Base-by-base conservation (phyloP, 2,113 vertebrate genomes). In the Rattus rattus region DNA sequence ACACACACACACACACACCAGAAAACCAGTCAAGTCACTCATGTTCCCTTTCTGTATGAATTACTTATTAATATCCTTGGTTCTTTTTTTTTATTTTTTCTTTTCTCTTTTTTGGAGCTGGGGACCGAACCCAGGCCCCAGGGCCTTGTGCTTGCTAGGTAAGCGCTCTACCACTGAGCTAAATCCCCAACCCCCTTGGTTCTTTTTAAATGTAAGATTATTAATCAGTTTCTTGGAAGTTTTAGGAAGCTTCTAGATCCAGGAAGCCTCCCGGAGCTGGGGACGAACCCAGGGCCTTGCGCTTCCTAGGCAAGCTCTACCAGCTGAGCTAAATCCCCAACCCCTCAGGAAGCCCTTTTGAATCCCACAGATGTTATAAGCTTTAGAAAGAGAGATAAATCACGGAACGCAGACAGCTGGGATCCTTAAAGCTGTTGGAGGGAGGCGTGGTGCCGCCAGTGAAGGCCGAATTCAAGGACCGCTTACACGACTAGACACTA, bases 231-330 rank as follows among this genome's bases (percentile, higher is more conserved):
- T 94, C 70, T 87, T 39, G 22, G 52, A 5, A 5, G 4, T 84
- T 93, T 90, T 59, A 73, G 81, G 72, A 96, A 94, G 24, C 84
- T 86, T 89, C 49, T 84, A 52, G 59, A 30, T 80, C 26, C 80
- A 86, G 30, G 88, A 59, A 63, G 69, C 30, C 33, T n/a, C n/a
- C n/a, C n/a, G n/a, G n/a, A n/a, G n/a, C n/a, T n/a, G n/a, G n/a
- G n/a, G n/a, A n/a, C n/a, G n/a, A n/a, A n/a, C n/a, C n/a, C n/a
- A n/a, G n/a, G n/a, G n/a, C n/a, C n/a, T n/a, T n/a, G n/a, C n/a
- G n/a, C n/a, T n/a, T n/a, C n/a, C n/a, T n/a, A n/a, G n/a, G n/a
- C n/a, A n/a, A n/a, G n/a, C n/a, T n/a, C n/a, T n/a, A n/a, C n/a
- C n/a, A n/a, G n/a, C n/a, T n/a, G n/a, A n/a, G n/a, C n/a, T n/a